phyloP scores from a whole-genome alignment of 2,797 vertebrate species.

The Eulemur mongoz region DNA sequence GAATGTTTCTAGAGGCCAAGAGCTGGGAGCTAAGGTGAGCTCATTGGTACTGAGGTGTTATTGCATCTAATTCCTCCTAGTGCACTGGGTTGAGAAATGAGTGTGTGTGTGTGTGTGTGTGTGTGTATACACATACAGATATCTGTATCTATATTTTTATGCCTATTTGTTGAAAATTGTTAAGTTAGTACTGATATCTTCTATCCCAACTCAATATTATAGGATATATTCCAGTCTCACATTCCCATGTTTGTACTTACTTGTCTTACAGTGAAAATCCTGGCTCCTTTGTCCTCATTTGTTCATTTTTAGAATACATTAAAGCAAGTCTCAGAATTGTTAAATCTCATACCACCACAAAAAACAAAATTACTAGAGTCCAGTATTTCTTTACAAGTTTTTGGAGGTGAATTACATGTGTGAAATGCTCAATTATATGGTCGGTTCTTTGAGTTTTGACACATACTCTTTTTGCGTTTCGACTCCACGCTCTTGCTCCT shows the following conservation, averaged over 20 bases:
- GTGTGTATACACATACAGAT: neutral
- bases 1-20: neutral
- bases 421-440: neutral
- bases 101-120: neutral
- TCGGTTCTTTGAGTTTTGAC: neutral
- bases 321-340: neutral
- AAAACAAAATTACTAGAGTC: neutral
- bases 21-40: neutral
- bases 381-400: neutral
- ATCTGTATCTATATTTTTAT: neutral
- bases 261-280: neutral
- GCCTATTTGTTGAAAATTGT: neutral
- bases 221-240: neutral
- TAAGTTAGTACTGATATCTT: neutral
- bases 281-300: neutral
- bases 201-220: neutral
- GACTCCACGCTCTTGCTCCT: neutral
- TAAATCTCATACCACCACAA: neutral
- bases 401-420: neutral
- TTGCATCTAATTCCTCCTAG: neutral
- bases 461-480: neutral
- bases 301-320: neutral
- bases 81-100: neutral
- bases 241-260: neutral
- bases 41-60: neutral